These are phyloP conservation scores for Spea hammondii DNA, from an alignment of 2,797 vertebrate genomes.

Conservation along the genomic window DNA sequence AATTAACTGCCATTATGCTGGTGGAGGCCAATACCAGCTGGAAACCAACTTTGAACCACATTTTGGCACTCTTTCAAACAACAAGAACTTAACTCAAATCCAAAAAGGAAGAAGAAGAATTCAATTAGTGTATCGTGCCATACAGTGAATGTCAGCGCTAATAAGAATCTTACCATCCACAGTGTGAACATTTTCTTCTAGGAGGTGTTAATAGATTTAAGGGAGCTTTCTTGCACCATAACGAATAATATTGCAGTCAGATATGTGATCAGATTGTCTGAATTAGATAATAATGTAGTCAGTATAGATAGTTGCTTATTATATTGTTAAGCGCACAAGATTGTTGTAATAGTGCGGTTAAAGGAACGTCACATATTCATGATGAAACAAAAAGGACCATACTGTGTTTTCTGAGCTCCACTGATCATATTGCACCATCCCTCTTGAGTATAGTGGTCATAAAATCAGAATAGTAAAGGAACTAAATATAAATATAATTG, in stretches of 20 bases:
- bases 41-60: slow-evolving; percentile 22
- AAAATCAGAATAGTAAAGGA: too few species aligned
- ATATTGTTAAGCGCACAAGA: too few species aligned
- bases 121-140: slow-evolving; percentile 27
- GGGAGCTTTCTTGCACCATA: slow-evolving; percentile 8
- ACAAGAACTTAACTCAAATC: slow-evolving; percentile 16
- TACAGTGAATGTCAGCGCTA: slow-evolving; percentile 28
- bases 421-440: too few species aligned
- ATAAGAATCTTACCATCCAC: slow-evolving; percentile 27
- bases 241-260: background rate
- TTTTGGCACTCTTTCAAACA: slow-evolving; percentile 29
- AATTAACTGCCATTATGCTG: slow-evolving; percentile 15
- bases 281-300: slow-evolving; percentile 3
- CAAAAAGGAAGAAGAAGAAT: slow-evolving; percentile 30
- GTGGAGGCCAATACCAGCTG: slow-evolving; percentile 26
- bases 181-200: slow-evolving; percentile 24
- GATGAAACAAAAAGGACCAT: too few species aligned
- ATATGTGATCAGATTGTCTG: slow-evolving; percentile 1
- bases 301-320: background rate
- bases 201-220: slow-evolving; percentile 12
- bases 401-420: too few species aligned
- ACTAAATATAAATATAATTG: too few species aligned
- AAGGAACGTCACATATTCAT: too few species aligned
- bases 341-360: too few species aligned
- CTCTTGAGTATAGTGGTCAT: too few species aligned